Evolutionary conservation across 2,888 invertebrate species (phyloP).

Genomic region (Meiosimyza platycephala): DNA sequence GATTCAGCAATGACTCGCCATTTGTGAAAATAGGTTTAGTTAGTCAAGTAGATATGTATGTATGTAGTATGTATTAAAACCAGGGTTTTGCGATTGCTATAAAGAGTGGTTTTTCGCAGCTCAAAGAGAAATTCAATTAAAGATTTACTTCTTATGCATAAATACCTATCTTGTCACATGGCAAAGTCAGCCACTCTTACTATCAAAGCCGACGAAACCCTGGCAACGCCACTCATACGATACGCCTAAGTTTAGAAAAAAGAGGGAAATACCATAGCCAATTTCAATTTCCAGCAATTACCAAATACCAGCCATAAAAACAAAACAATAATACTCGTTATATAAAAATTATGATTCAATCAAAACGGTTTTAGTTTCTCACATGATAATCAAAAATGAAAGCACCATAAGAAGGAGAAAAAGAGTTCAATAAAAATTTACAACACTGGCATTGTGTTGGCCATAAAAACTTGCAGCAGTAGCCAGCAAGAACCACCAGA

Average conservation of each 20-base stretch:
- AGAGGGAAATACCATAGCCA: not conserved
- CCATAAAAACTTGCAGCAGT: conserved; percentile 25
- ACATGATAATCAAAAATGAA: conserved; percentile 37
- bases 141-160: too few species aligned
- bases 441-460: conserved; percentile 34
- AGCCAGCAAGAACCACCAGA: conserved; percentile 5
- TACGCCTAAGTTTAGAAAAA: too few species aligned
- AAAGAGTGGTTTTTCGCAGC: too few species aligned
- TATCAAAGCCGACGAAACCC: too few species aligned
- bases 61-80: too few species aligned
- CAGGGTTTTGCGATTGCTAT: too few species aligned
- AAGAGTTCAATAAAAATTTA: conserved; percentile 18
- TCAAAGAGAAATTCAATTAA: not conserved
- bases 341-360: conserved; percentile 37
- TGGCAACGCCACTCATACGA: too few species aligned
- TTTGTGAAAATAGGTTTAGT: too few species aligned
- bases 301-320: not conserved
- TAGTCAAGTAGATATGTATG: too few species aligned
- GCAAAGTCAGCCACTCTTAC: too few species aligned
- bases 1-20: too few species aligned
- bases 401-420: not conserved
- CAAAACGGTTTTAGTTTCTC: conserved; percentile 41
- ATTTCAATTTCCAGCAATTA: conserved; percentile 4
- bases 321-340: not conserved
- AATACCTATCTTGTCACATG: not conserved